Evolutionary conservation across 2,888 invertebrate species (phyloP).

Genomic region (Psococerastis gibbosa): DNA sequence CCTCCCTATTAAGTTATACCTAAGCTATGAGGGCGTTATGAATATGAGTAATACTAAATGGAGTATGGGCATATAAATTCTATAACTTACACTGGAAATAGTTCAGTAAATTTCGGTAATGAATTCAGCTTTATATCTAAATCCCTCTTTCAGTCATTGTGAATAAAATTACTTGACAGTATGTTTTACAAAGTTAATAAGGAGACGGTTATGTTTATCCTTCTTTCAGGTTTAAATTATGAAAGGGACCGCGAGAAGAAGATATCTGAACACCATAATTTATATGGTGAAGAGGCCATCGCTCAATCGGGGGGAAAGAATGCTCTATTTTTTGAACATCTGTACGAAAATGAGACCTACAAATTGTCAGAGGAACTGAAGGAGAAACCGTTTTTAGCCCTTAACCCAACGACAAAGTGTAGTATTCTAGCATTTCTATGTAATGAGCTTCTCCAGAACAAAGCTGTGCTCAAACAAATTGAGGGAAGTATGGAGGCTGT

Average conservation of each 20-base stretch:
- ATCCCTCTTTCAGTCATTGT: too few species aligned
- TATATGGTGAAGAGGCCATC: slow-evolving; percentile 37
- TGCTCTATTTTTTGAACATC: slow-evolving; percentile 54
- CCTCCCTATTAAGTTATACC: too few species aligned
- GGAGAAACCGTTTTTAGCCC: slow-evolving; percentile 66
- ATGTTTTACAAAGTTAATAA: too few species aligned
- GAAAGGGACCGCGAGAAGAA: slow-evolving; percentile 63
- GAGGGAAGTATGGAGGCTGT: slow-evolving; percentile 75
- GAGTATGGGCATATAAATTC: too few species aligned
- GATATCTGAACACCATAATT: slow-evolving; percentile 55
- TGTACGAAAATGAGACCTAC: slow-evolving; percentile 60
- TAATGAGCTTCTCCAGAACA: slow-evolving; percentile 86
- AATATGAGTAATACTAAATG: too few species aligned
- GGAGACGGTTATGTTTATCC: slow-evolving; percentile 3
- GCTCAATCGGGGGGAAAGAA: slow-evolving; percentile 55
- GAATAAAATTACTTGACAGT: too few species aligned
- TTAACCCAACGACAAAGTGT: slow-evolving; percentile 72
- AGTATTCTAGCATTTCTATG: slow-evolving; percentile 80
- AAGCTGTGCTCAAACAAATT: slow-evolving; percentile 73
- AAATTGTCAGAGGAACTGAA: slow-evolving; percentile 61
- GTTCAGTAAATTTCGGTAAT: too few species aligned
- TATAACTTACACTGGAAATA: too few species aligned
- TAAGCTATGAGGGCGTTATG: too few species aligned
- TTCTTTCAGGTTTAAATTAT: slow-evolving; percentile 44
- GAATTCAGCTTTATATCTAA: too few species aligned